phyloP scores from a whole-genome alignment of 2,888 invertebrate species.

The Hirtodrosophila trivittata region DNA sequence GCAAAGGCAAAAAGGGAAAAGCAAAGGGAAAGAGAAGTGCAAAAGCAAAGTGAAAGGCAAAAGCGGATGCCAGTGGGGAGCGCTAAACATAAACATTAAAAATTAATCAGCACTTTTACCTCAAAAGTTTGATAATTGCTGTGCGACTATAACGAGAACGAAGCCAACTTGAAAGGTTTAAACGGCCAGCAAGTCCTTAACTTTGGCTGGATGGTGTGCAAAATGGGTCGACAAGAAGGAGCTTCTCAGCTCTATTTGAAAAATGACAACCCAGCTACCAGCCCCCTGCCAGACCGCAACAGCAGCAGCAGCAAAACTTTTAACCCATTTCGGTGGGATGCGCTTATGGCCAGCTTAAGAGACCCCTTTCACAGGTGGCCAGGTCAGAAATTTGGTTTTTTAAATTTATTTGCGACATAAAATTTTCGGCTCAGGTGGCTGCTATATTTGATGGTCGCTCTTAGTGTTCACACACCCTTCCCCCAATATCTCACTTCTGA shows the following conservation, averaged over 20 bases:
- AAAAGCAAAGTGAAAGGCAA: not conserved
- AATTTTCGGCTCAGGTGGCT: slow-evolving; percentile 72
- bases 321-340: slow-evolving; percentile 46
- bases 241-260: slow-evolving; percentile 35
- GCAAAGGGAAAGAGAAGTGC: not conserved
- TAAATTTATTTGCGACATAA: slow-evolving; percentile 71
- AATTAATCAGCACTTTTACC: slow-evolving; percentile 79
- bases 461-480: slow-evolving; percentile 18
- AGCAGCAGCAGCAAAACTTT: slow-evolving; percentile 50
- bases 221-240: slow-evolving; percentile 34
- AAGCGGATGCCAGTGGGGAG: slow-evolving; percentile 6
- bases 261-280: slow-evolving; percentile 53
- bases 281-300: slow-evolving; percentile 31
- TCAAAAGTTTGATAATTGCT: slow-evolving; percentile 73
- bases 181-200: slow-evolving; percentile 26
- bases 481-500: slow-evolving; percentile 13
- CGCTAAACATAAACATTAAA: slow-evolving; percentile 76
- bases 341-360: slow-evolving; percentile 8
- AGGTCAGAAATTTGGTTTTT: slow-evolving; percentile 32
- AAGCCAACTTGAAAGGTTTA: slow-evolving; percentile 48
- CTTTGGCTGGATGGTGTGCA: slow-evolving; percentile 13
- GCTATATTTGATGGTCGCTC: slow-evolving; percentile 53
- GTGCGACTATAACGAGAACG: slow-evolving; percentile 32
- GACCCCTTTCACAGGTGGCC: slow-evolving; percentile 42
- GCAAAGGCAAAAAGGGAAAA: not conserved